Conservation (phyloP, 2,888 invertebrate species). For the Scaptomyza reducta region DNA sequence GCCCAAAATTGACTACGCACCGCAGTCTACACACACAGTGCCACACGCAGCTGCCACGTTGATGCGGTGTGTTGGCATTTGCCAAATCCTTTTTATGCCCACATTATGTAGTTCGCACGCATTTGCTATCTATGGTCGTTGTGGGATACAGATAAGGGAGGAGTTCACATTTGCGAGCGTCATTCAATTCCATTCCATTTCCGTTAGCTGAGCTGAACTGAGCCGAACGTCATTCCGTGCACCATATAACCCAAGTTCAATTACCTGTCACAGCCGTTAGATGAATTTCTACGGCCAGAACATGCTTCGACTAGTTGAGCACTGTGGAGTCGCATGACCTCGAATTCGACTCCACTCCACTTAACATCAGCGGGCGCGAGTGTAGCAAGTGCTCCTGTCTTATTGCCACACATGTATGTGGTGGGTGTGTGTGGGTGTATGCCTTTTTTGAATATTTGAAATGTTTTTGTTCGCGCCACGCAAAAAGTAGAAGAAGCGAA, state of each 20-base stretch:
- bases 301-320: slow-evolving; percentile 78
- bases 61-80: slow-evolving; percentile 29
- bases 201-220: slow-evolving; percentile 42
- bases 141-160: neutral
- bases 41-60: slow-evolving; percentile 13
- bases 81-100: slow-evolving; percentile 83
- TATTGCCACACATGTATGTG: slow-evolving; percentile 22
- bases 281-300: slow-evolving; percentile 83
- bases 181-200: slow-evolving; percentile 81
- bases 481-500: slow-evolving; percentile 38
- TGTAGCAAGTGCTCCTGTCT: slow-evolving; percentile 41
- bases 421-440: slow-evolving; percentile 12
- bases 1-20: slow-evolving; percentile 53
- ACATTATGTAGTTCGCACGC: slow-evolving; percentile 77
- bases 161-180: slow-evolving; percentile 55
- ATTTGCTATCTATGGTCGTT: slow-evolving; percentile 54
- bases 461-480: slow-evolving; percentile 74
- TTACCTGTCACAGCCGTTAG: slow-evolving; percentile 84
- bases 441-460: slow-evolving; percentile 78
- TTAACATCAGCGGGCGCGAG: slow-evolving; percentile 18
- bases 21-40: neutral
- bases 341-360: neutral
- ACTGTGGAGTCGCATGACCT: slow-evolving; percentile 10
- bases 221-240: slow-evolving; percentile 62
- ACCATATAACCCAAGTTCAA: slow-evolving; percentile 82